A percentile compares a stretch with the other conserved stretches of the same genome.
Conservation (phyloP, 1,140 invertebrate species). For the Pseudobourletiella spinata region DNA sequence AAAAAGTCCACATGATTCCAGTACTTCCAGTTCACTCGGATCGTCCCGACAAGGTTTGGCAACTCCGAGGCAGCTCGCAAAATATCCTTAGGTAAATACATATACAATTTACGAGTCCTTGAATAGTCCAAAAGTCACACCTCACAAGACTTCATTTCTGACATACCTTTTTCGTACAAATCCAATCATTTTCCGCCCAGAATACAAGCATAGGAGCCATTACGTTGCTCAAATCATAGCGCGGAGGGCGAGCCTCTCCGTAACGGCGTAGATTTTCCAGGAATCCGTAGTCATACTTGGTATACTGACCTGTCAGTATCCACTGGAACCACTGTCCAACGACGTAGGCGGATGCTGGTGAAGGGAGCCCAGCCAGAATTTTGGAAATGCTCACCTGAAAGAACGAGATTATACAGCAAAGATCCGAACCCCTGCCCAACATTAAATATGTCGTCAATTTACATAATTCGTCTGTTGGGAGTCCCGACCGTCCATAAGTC, state of each 20-base stretch:
- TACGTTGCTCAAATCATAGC: slow-evolving; percentile 45
- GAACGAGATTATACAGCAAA: neutral
- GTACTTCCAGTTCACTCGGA: slow-evolving; percentile 41
- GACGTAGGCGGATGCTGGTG: neutral
- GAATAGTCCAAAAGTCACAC: no score
- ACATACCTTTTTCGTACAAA: slow-evolving; percentile 47
- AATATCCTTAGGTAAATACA: no score
- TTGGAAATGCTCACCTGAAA: neutral
- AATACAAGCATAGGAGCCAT: slow-evolving; percentile 54
- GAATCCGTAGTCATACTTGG: slow-evolving; percentile 39
- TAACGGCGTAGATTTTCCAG: slow-evolving; percentile 40
- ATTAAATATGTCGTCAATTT: neutral
- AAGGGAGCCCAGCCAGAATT: neutral
- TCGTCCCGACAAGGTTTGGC: slow-evolving; percentile 42
- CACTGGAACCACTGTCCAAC: neutral
- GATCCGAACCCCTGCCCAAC: no score
- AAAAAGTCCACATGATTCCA: slow-evolving; percentile 63
- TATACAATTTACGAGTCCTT: no score
- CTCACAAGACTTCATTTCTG: no score
- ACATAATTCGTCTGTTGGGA: neutral
- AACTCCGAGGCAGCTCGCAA: slow-evolving; percentile 33
- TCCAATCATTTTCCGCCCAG: slow-evolving; percentile 59
- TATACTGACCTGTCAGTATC: neutral
- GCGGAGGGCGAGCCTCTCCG: slow-evolving; percentile 40
- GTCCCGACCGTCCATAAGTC: neutral